Evolutionary conservation across 2,113 vertebrate species (phyloP).

Genomic region (Stigmatopora nigra): DNA sequence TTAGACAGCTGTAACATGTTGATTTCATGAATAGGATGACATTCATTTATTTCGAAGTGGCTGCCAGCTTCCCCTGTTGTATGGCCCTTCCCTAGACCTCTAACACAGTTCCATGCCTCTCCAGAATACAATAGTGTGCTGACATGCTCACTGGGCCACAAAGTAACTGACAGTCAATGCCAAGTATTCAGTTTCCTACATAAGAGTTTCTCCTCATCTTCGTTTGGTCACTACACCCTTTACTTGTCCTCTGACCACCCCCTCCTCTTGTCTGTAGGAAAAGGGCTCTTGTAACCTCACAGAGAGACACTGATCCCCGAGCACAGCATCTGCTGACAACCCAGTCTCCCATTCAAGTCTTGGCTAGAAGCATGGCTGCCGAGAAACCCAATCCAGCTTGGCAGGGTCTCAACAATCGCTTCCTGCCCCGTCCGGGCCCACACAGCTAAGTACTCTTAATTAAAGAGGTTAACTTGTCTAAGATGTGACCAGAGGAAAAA

Average conservation of each 20-base stretch:
- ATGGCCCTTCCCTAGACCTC: neutral
- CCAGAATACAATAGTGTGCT: conserved; percentile 50
- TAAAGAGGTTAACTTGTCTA: conserved; percentile 75
- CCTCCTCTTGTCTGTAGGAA: conserved; percentile 60
- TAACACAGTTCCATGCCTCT: conserved; percentile 38
- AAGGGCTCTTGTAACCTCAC: conserved; percentile 61
- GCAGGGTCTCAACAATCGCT: conserved; percentile 70
- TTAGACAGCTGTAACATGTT: neutral
- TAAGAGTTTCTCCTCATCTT: conserved; percentile 61
- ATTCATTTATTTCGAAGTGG: neutral
- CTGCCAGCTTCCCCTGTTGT: neutral
- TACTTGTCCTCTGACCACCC: conserved; percentile 41
- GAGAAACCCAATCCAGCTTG: conserved; percentile 73
- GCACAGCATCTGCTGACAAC: conserved; percentile 79
- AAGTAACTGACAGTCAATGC: conserved; percentile 59
- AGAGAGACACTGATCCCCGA: conserved; percentile 68
- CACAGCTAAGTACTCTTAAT: conserved; percentile 73
- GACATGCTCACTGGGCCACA: conserved; percentile 62
- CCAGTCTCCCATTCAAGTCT: conserved; percentile 70
- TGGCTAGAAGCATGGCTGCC: conserved; percentile 57
- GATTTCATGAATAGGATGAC: neutral
- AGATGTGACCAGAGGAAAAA: conserved; percentile 61
- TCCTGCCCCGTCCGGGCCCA: conserved; percentile 67
- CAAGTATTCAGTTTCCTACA: conserved; percentile 63
- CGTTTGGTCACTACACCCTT: conserved; percentile 53